Base-by-base conservation (phyloP, 2,113 vertebrate genomes). In the Boulengeromyrus knoepffleri region DNA sequence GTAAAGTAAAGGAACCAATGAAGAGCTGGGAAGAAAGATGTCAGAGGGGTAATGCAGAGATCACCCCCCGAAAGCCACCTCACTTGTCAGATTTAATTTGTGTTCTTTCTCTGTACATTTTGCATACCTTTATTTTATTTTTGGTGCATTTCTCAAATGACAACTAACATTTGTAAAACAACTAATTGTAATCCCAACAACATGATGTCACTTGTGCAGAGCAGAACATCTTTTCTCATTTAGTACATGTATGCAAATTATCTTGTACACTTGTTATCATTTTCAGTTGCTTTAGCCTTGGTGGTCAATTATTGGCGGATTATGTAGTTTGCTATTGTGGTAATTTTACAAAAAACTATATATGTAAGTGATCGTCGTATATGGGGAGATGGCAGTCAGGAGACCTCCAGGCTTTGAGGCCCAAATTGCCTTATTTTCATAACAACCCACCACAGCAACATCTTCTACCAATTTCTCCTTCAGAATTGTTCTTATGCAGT, bases 401-500 rank as follows among this genome's bases (percentile, higher is more conserved):
- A 95, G 50, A 6, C 93, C 92, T 24, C 93, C 94, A 12, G 95
- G 92, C 77, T 94, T 94, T 1, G 94, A 93, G 0, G 92, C 93
- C 92, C 92, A 93, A 27, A 93, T 31, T 0, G 74, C 90, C 36
- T 90, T 92, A 36, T 93, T 95, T 90, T 94, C 90, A 1, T 88
- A 92, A 66, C 94, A 91, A 3, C 93, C 93, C 53, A 93, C 50
- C 0, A 93, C 3, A 80, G 93, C 94, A 31, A 92, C 92, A 77
- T 94, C 94, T 88, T 95, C 93, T 50, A 94, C 66, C 5, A 93
- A 92, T 91, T 92, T 94, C 90, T 95, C 95, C 2, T 91, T 92
- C 90, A 95, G 83, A 47, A 93, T 90, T 31, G 89, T 92, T 0
- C 87, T 50, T 15, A 49, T 36, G 13, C 9, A 53, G n/a, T 83